These are phyloP conservation scores for Leptinotarsa undecemlineata DNA, from an alignment of 1,140 invertebrate species.

Conservation along the genomic window DNA sequence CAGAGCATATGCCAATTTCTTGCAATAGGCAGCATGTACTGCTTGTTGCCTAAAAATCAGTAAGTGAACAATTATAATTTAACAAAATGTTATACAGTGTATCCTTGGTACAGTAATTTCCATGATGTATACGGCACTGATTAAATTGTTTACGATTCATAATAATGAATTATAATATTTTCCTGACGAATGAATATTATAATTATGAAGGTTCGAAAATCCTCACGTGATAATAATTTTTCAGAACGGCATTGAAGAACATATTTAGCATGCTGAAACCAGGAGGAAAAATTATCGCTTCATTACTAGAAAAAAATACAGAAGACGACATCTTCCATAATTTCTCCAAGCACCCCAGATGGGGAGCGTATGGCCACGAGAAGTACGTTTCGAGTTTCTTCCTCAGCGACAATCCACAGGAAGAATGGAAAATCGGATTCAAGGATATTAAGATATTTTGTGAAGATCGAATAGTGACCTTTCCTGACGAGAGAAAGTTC, in stretches of 20 bases:
- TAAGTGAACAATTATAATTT: no score
- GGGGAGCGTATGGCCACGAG: background rate
- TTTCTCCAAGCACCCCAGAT: background rate
- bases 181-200: no score
- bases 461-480: background rate
- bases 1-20: no score
- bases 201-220: no score
- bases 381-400: background rate
- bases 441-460: background rate
- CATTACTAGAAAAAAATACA: background rate
- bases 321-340: background rate
- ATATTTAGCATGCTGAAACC: conserved; percentile 3
- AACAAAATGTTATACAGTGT: no score
- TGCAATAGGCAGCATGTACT: no score
- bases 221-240: background rate
- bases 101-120: no score
- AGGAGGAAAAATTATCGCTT: background rate
- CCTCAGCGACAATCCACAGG: background rate
- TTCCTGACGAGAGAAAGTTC: background rate
- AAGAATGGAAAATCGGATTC: background rate
- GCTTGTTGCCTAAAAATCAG: no score
- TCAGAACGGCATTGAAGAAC: background rate
- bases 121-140: no score
- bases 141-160: no score
- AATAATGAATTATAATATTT: no score